Base-by-base conservation (phyloP, 2,888 invertebrate species). In the Sabellastarte sp. region DNA sequence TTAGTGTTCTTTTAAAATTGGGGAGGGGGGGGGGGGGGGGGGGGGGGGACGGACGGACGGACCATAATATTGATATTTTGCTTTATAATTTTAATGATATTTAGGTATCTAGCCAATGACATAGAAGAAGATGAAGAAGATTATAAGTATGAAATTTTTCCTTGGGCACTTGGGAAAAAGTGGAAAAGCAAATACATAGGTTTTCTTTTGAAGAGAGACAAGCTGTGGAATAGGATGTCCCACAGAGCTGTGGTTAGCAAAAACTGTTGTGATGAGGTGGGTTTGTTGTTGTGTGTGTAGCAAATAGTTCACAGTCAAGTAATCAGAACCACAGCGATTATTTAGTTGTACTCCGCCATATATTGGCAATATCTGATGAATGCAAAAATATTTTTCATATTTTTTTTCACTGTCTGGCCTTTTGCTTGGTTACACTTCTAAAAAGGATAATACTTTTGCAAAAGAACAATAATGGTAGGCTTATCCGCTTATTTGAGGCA, bases 111-210 rank as follows among this genome's bases (percentile, higher is more conserved):
- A 60, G 87, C 87, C 10, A 87, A 87, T 77, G 87, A 87, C 68
- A 86, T 88, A 82, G 87, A 88, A 73, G 88, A 88, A 76, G 88
- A 88, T 73, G 86, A 87, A 51, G 86, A 87, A 58, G 85, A 86
- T 58, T 73, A 84, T 24, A 86, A 85, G 72, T 83, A 80, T 69
- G 84, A 85, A 63, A 82, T 88, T 50, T 83, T 85, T 71, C 84
- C 83, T 5, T 87, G 86, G 86, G 82, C 80, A 41, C 73, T 82
- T 32, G 80, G 82, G 57, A 65, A 75, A 30, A 73, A 74, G 57
- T 85, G 85, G 85, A 75, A 75, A 52, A 73, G 77, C 56, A 76
- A 73, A 64, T 75, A 75, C 64, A 74, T 76, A 0, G 62, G 69
- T 28, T 84, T 85, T 69, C 73, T 84, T 20, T 63, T 74, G 50